A percentile compares a stretch with the other conserved stretches of the same genome.
Conservation (phyloP, 2,888 invertebrate genomes). For the Torymus aiolomorphi region DNA sequence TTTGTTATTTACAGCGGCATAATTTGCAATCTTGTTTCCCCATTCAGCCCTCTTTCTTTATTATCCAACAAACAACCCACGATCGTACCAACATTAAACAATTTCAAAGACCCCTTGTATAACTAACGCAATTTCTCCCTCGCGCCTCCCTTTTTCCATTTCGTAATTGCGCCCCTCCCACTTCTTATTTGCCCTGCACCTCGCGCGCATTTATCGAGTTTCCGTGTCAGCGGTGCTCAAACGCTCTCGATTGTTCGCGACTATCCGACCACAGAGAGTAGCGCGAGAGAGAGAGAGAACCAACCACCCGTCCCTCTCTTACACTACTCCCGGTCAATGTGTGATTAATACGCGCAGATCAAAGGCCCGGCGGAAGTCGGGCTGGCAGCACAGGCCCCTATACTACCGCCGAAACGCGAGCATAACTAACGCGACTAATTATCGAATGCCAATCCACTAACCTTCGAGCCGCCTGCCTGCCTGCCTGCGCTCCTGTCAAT, state of each 20-base stretch:
- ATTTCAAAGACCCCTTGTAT: too few species aligned
- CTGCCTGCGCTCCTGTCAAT: slow-evolving; percentile 17
- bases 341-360: slow-evolving; percentile 67
- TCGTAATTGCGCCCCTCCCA: background rate
- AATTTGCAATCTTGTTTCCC: too few species aligned
- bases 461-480: slow-evolving; percentile 39
- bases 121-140: too few species aligned
- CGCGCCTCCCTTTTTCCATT: slow-evolving; percentile 6
- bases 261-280: too few species aligned
- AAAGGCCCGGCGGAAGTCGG: slow-evolving; percentile 58
- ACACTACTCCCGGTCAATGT: slow-evolving; percentile 51
- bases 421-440: slow-evolving; percentile 66
- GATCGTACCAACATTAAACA: too few species aligned
- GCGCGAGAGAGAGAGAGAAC: too few species aligned
- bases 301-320: slow-evolving; percentile 17
- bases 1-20: too few species aligned
- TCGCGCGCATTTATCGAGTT: slow-evolving; percentile 39
- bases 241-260: background rate
- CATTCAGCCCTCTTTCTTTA: too few species aligned
- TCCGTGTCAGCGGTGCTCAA: slow-evolving; percentile 37
- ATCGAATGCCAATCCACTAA: slow-evolving; percentile 65
- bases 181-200: slow-evolving; percentile 29
- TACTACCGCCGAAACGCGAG: slow-evolving; percentile 54
- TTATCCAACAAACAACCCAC: too few species aligned
- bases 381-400: too few species aligned